A percentile compares a stretch with the other conserved stretches of the same genome.
These are phyloP conservation scores for Labrus mixtus DNA, from an alignment of 2,113 vertebrate genomes.

Conservation along the genomic window DNA sequence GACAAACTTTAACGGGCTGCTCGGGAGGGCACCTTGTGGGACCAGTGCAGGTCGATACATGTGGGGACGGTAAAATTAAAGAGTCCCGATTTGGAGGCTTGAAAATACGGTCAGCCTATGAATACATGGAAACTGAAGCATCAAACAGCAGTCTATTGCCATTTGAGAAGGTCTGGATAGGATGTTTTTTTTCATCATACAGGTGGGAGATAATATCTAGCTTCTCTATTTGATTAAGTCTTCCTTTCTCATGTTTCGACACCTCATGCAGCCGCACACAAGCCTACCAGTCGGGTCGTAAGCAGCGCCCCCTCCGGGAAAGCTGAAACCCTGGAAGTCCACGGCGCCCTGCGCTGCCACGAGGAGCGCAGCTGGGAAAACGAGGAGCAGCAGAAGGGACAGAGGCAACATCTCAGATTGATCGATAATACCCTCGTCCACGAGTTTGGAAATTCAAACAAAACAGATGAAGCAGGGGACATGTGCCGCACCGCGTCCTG, in stretches of 20 bases:
- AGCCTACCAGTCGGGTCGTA: constrained; percentile 69
- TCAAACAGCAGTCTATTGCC: too few relatives aligned
- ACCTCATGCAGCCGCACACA: not conserved
- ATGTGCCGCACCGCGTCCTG: not conserved
- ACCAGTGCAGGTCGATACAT: too few relatives aligned
- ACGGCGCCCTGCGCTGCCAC: constrained; percentile 57
- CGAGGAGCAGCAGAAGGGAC: constrained; percentile 42
- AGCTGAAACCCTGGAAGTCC: constrained; percentile 56
- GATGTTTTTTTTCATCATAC: not conserved
- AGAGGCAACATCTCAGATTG: constrained; percentile 55
- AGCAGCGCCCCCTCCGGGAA: constrained; percentile 35
- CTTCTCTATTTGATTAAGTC: too few relatives aligned
- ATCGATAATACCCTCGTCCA: not conserved
- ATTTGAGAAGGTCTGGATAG: not conserved
- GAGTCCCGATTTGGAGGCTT: too few relatives aligned
- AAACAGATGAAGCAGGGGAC: constrained; percentile 17
- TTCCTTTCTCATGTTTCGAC: not conserved
- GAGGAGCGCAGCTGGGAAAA: constrained; percentile 60
- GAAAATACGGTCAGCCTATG: too few relatives aligned
- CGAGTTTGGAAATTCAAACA: constrained; percentile 4
- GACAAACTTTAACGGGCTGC: too few relatives aligned
- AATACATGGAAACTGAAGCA: too few relatives aligned
- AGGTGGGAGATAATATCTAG: not conserved
- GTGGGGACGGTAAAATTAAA: too few relatives aligned
- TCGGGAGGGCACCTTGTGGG: too few relatives aligned